Percentiles rank a stretch among this genome's conserved stretches.
phyloP scores from a whole-genome alignment of 2,888 invertebrate genomes.

The Bombylius major region DNA sequence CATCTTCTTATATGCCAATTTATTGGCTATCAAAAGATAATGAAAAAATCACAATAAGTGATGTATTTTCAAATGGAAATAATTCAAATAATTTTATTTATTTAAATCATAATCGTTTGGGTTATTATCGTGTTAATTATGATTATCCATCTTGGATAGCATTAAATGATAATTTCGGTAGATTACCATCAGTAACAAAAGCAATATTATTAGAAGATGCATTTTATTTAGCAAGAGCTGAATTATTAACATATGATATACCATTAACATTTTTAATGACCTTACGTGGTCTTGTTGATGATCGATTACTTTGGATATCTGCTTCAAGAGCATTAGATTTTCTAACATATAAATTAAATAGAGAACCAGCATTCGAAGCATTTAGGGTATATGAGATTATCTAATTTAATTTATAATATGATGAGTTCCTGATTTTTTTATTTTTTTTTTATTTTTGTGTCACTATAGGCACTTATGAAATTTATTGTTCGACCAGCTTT shows the following conservation, averaged over 20 bases:
- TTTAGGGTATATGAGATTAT: constrained; percentile 39
- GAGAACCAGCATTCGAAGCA: constrained; percentile 45
- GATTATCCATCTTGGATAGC: constrained; percentile 47
- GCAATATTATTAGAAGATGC: constrained; percentile 61
- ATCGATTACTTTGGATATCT: constrained; percentile 48
- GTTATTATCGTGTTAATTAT: constrained; percentile 55
- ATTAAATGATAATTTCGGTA: constrained; percentile 41
- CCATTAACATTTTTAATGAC: constrained; percentile 41
- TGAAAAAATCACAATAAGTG: constrained; percentile 24
- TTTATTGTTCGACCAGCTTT: constrained; percentile 35
- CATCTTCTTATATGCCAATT: constrained; percentile 27
- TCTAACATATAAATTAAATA: constrained; percentile 43
- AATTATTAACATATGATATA: constrained; percentile 44
- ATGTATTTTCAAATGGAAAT: constrained; percentile 24
- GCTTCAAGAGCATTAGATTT: constrained; percentile 45
- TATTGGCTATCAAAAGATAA: constrained; percentile 31
- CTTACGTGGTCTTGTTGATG: constrained; percentile 38
- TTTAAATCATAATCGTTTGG: constrained; percentile 39
- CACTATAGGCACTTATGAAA: constrained; percentile 32
- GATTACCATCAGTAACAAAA: constrained; percentile 45
- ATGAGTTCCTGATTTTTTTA: not conserved
- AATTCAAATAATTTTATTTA: constrained; percentile 30
- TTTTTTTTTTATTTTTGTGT: not conserved
- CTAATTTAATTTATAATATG: not conserved
- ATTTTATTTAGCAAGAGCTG: constrained; percentile 44